phyloP scores from a whole-genome alignment of 2,797 vertebrate genomes.

The Scarus forsteni region DNA sequence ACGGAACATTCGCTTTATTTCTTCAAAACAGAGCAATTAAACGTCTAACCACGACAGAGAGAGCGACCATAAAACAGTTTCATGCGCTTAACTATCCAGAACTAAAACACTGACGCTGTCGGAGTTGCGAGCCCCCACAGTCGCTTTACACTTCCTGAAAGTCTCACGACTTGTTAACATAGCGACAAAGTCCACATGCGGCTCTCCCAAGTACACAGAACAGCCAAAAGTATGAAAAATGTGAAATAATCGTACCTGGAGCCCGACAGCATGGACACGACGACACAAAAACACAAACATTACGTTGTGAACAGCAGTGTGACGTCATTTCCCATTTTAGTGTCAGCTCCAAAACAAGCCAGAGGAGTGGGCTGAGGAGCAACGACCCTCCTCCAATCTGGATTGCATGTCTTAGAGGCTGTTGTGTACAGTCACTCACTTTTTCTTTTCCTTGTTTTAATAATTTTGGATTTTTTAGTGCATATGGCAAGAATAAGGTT shows the following conservation, averaged over 20 bases:
- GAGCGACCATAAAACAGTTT: neutral
- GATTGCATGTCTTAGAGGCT: too few species aligned
- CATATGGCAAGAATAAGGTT: too few species aligned
- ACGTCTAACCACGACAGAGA: neutral
- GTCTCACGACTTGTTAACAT: neutral
- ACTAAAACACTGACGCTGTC: neutral
- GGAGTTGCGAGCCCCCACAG: too few species aligned
- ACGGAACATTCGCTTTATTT: neutral
- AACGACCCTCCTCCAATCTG: too few species aligned
- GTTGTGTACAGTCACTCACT: too few species aligned
- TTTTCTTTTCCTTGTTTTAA: too few species aligned
- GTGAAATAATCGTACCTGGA: constrained; percentile 32
- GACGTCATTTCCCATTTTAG: constrained; percentile 26
- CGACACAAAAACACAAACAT: neutral
- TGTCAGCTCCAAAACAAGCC: constrained; percentile 3
- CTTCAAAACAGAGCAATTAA: constrained; percentile 18
- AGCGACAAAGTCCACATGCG: neutral
- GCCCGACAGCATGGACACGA: neutral
- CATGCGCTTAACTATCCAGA: neutral
- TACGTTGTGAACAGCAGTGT: neutral
- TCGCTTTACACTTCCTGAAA: neutral
- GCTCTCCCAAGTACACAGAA: neutral
- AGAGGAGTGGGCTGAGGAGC: neutral
- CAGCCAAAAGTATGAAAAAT: neutral
- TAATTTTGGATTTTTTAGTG: too few species aligned